phyloP scores from a whole-genome alignment of 1,140 invertebrate genomes.

The Archivesica marissinica region DNA sequence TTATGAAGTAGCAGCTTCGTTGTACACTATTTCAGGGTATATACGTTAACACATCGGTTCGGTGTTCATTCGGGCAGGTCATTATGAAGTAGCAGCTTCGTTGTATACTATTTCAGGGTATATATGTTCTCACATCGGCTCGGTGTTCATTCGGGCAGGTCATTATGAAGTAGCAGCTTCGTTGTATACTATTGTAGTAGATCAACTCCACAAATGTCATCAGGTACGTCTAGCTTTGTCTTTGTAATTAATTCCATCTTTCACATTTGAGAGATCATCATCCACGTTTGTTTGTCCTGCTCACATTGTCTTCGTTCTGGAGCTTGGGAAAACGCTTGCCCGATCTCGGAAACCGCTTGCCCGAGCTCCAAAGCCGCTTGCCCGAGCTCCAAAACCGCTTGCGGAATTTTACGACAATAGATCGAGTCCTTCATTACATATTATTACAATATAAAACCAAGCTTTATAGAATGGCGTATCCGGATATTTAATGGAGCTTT shows the following conservation, averaged over 20 bases:
- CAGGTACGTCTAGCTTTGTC: not conserved
- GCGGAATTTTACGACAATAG: too few species aligned
- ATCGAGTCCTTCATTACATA: too few species aligned
- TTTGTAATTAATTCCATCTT: not conserved
- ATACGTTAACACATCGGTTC: too few species aligned
- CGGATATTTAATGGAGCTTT: too few species aligned
- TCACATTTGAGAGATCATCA: not conserved
- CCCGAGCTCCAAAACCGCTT: not conserved
- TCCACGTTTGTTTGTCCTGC: not conserved
- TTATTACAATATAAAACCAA: too few species aligned
- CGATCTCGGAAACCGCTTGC: not conserved
- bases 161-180: not conserved
- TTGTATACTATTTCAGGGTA: not conserved
- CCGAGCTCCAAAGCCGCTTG: not conserved
- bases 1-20: too few species aligned
- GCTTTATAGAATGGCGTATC: too few species aligned
- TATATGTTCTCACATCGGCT: not conserved
- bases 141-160: not conserved
- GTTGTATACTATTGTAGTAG: not conserved
- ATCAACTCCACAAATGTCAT: not conserved
- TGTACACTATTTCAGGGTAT: too few species aligned
- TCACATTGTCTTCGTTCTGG: not conserved
- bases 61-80: too few species aligned
- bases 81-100: too few species aligned
- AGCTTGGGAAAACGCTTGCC: too few species aligned